Base-by-base conservation (phyloP, 2,888 invertebrate genomes). In the Notodonta dromedarius region DNA sequence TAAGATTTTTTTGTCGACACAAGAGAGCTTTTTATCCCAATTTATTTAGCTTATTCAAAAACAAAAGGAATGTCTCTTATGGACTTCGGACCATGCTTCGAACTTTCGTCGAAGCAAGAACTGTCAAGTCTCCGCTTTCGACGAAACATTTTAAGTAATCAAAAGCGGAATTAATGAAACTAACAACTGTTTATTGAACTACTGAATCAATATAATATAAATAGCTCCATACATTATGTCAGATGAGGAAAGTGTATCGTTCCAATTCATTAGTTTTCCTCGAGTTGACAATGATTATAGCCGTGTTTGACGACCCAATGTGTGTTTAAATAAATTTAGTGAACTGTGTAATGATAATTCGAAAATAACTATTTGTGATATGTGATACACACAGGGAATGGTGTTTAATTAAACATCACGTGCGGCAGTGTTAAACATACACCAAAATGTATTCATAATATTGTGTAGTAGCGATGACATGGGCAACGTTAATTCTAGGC, bases 261-360 rank as follows among this genome's bases (percentile, higher is more conserved):
- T 53, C 44, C 55, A 46, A n/a, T 46, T 32, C 67, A 70, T 78
- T 74, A 80, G 84, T 86, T 85, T 84, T 86, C 85, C 85, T 86
- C 66, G 68, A 74, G 70, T 65, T 62, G 14, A 59, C 60, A 61
- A 57, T 55, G 65, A 55, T 63, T 63, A 60, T 56, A 69, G 78
- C 73, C 67, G 71, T 71, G 65, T 74, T 62, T 57, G 59, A 57
- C 57, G 32, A 32, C 24, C 32, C 2, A 32, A 32, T 13, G 24
- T 12, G 9, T 44, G 50, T 50, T 52, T 32, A 32, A 52, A 52
- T 32, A 51, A 51, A 51, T 11, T 24, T 16, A 51, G 24, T 51
- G 24, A 24, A 51, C 6, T 48, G 24, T 51, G 48, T 16, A 16
- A 16, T 48, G 11, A 50, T 16, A 16, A 11, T 46, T 46, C 6